Percentiles rank a stretch among this genome's conserved stretches.
phyloP scores from a whole-genome alignment of 2,113 vertebrate genomes.

The Anseranas semipalmata region DNA sequence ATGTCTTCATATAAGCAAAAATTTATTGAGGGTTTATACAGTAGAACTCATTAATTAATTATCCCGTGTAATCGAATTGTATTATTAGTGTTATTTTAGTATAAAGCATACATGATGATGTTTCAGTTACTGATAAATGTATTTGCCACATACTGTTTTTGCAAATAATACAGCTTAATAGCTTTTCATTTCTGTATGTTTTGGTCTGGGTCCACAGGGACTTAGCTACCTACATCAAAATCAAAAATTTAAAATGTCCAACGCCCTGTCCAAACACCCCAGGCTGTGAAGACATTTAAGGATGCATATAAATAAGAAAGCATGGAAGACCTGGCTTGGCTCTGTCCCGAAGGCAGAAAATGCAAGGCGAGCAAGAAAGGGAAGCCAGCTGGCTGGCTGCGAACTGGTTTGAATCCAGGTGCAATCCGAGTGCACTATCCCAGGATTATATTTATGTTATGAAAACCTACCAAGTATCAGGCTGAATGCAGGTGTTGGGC shows the following conservation, averaged over 20 bases:
- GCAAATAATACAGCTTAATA: background rate
- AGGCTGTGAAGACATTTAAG: background rate
- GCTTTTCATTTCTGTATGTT: background rate
- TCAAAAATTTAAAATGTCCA: background rate
- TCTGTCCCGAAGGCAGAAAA: background rate
- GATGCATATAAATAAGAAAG: background rate
- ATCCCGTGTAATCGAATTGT: background rate
- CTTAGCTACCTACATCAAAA: background rate
- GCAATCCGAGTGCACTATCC: background rate
- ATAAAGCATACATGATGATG: background rate
- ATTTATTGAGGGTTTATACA: background rate
- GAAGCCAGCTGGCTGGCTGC: background rate
- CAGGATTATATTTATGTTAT: accelerated
- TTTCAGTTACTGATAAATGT: background rate
- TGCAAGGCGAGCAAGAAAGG: background rate
- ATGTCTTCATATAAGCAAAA: background rate
- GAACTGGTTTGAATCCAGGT: background rate
- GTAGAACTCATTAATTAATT: background rate
- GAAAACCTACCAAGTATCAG: background rate
- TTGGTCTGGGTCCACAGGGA: background rate
- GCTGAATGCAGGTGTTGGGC: background rate
- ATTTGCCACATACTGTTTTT: background rate
- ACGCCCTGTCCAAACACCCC: background rate
- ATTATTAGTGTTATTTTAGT: background rate
- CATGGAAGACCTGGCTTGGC: background rate